phyloP scores from a whole-genome alignment of 2,113 vertebrate species.

The Sialia sialis region DNA sequence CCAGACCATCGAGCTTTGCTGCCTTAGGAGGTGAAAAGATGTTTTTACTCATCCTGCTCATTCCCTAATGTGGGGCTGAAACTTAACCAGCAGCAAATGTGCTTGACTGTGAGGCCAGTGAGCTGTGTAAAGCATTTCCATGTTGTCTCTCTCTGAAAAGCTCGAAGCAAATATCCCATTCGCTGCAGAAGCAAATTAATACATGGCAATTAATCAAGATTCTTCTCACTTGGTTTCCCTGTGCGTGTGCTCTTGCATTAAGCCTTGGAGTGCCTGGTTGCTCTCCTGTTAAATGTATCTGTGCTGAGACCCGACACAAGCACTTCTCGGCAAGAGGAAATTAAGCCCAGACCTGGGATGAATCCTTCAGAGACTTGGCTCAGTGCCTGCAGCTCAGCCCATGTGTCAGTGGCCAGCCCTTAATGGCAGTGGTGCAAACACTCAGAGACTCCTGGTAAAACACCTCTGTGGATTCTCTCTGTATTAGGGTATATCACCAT shows the following conservation, averaged over 20 bases:
- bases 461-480: not conserved
- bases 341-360: not conserved
- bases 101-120: not conserved
- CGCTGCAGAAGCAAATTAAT: not conserved
- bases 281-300: not conserved
- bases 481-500: fast-evolving
- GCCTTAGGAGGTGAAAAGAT: not conserved
- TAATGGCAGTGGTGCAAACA: not conserved
- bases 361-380: not conserved
- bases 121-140: constrained; percentile 1
- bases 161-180: not conserved
- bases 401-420: not conserved
- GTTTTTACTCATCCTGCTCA: not conserved
- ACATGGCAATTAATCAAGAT: constrained; percentile 43
- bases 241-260: not conserved
- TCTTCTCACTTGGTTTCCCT: not conserved
- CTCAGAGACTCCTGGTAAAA: not conserved
- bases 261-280: not conserved
- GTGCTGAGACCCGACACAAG: not conserved
- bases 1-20: not conserved
- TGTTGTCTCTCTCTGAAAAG: not conserved
- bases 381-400: not conserved
- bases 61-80: not conserved
- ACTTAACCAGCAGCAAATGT: not conserved
- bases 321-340: constrained; percentile 8